A percentile compares a stretch with the other conserved stretches of the same genome.
These are phyloP conservation scores for Ormia ochracea DNA, from an alignment of 2,888 invertebrate species.

Conservation along the genomic window DNA sequence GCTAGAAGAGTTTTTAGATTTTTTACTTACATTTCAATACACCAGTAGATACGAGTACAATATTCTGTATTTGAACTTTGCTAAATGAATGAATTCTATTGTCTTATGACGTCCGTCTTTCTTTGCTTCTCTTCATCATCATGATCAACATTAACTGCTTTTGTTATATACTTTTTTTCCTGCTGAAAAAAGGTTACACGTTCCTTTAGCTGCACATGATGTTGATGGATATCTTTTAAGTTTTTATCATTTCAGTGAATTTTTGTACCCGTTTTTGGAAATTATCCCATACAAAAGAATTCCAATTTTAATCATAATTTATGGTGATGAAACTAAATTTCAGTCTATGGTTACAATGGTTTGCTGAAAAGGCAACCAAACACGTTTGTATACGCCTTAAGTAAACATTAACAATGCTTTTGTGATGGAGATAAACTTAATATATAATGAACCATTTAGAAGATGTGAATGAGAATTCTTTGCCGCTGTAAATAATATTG, in stretches of 20 bases:
- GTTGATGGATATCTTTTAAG: conserved; percentile 52
- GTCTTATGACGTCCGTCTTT: conserved; percentile 45
- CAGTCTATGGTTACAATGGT: conserved; percentile 21
- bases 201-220: neutral
- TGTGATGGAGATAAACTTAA: too few species aligned
- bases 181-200: neutral
- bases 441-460: too few species aligned
- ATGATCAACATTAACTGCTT: neutral
- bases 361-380: conserved; percentile 9
- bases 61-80: conserved; percentile 29
- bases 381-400: neutral
- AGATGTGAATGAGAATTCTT: too few species aligned
- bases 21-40: neutral
- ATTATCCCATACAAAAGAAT: conserved; percentile 31
- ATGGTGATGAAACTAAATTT: conserved; percentile 39
- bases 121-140: conserved; percentile 19
- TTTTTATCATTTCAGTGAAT: conserved; percentile 24
- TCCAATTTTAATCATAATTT: conserved; percentile 43
- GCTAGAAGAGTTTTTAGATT: conserved; percentile 9
- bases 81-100: conserved; percentile 58
- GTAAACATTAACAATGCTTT: too few species aligned
- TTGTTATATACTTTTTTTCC: neutral
- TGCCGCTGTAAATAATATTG: too few species aligned
- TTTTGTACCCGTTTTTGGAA: conserved; percentile 16
- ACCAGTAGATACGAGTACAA: too few species aligned